These are phyloP conservation scores for Spodoptera frugiperda DNA, from an alignment of 1,140 invertebrate genomes.

Conservation along the genomic window DNA sequence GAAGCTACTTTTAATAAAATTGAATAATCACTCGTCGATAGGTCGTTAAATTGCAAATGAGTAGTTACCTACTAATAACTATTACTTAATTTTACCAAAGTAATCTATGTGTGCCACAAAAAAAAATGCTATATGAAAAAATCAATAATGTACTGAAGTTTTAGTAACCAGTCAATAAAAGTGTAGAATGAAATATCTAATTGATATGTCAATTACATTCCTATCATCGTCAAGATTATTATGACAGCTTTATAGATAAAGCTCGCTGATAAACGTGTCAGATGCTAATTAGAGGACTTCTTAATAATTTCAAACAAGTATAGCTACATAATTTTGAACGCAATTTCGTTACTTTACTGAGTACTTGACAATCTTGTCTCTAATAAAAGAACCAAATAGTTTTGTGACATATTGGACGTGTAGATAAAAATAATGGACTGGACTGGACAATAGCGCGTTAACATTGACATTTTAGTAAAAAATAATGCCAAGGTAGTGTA, in stretches of 20 bases:
- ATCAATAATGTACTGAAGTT: background rate
- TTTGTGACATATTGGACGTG: background rate
- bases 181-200: constrained; percentile 20
- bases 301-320: constrained; percentile 19
- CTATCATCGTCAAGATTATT: constrained; percentile 40
- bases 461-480: no score
- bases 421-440: no score
- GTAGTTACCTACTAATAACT: no score
- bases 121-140: no score
- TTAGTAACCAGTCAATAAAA: constrained; percentile 23
- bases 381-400: background rate
- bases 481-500: no score
- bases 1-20: no score
- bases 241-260: constrained; percentile 38
- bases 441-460: no score
- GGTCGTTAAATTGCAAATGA: no score
- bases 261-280: constrained; percentile 27
- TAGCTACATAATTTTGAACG: constrained; percentile 5
- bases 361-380: background rate
- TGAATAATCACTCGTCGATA: no score
- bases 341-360: background rate
- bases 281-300: constrained; percentile 31
- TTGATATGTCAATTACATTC: constrained; percentile 38
- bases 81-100: no score
- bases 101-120: no score